A percentile compares a stretch with the other conserved stretches of the same genome.
Conservation (phyloP, 2,113 vertebrate genomes). For the Brachyhypopomus occidentalis region DNA sequence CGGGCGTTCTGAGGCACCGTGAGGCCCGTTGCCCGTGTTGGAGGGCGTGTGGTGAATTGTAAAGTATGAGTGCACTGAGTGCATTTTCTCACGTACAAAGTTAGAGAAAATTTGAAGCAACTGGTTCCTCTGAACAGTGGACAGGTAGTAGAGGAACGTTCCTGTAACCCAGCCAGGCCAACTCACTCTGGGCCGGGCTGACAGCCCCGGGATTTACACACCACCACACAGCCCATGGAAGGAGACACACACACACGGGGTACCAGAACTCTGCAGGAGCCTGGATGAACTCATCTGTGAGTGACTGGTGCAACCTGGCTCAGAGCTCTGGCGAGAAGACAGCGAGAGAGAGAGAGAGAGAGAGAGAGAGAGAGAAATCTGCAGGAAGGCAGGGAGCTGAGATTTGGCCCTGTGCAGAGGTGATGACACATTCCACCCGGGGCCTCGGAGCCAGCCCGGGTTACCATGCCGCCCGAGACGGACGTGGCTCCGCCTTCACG, state of each 20-base stretch:
- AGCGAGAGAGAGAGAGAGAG: not conserved
- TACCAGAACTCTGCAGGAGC: not conserved
- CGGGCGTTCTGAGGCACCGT: conserved; percentile 69
- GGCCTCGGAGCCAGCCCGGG: conserved; percentile 16
- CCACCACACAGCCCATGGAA: no score
- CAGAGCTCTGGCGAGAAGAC: not conserved
- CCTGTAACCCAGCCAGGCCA: no score
- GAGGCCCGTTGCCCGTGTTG: conserved; percentile 61
- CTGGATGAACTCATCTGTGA: not conserved
- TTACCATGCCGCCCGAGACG: conserved; percentile 14
- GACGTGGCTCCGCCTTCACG: conserved; percentile 31
- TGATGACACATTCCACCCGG: conserved; percentile 33
- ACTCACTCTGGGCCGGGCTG: no score
- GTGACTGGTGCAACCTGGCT: not conserved
- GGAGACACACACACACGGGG: no score
- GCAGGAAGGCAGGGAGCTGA: not conserved
- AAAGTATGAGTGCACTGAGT: conserved; percentile 35
- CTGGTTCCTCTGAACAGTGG: no score
- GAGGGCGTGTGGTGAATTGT: conserved; percentile 47
- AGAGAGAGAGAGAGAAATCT: no score
- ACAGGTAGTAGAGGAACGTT: no score
- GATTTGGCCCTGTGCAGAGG: not conserved
- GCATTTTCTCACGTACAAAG: not conserved
- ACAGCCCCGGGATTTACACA: no score
- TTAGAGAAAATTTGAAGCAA: no score